Conservation (phyloP, 2,113 vertebrate genomes). For the Lophochroa leadbeateri region DNA sequence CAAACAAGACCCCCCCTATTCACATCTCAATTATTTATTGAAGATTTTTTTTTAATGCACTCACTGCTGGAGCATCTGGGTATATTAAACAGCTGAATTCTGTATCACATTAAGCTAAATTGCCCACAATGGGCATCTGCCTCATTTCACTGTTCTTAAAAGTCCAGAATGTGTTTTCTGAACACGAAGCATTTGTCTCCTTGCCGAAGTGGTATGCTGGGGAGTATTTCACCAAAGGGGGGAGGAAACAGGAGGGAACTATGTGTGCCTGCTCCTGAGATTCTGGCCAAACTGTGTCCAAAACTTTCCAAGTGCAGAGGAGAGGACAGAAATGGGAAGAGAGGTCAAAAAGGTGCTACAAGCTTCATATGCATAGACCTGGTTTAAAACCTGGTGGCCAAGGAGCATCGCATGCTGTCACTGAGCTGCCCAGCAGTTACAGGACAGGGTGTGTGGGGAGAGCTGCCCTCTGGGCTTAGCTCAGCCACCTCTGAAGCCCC, state of each 20-base stretch:
- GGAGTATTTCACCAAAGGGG: background rate
- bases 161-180: slow-evolving; percentile 5
- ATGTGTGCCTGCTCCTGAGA: background rate
- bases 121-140: slow-evolving; percentile 43
- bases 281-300: background rate
- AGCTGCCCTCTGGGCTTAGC: accelerated
- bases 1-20: background rate
- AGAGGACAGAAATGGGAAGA: background rate
- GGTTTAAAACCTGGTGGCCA: background rate
- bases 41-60: background rate
- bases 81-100: slow-evolving; percentile 44
- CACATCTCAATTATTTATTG: slow-evolving; percentile 44
- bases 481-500: background rate
- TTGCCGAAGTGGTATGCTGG: background rate
- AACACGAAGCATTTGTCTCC: background rate
- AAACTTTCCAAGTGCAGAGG: background rate
- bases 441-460: background rate
- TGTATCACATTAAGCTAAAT: slow-evolving; percentile 25
- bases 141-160: background rate
- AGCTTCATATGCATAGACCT: background rate
- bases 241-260: accelerated
- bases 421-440: accelerated
- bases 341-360: background rate
- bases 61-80: slow-evolving; percentile 47
- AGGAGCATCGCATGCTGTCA: accelerated